These are phyloP conservation scores for Alfaro cultratus DNA, from an alignment of 2,797 vertebrate genomes.

Conservation along the genomic window DNA sequence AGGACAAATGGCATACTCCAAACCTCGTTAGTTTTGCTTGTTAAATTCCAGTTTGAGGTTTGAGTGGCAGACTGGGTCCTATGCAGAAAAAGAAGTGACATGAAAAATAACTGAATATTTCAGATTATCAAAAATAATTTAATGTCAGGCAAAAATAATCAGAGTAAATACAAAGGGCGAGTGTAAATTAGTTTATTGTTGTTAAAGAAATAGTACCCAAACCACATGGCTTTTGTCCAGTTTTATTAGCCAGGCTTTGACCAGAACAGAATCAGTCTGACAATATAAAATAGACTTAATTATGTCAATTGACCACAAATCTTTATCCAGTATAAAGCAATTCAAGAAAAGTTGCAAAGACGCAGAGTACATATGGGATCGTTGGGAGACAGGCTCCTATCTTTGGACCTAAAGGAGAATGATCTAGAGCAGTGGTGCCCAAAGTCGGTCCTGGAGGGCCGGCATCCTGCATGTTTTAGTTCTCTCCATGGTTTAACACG, in stretches of 20 bases:
- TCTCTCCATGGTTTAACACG: too few species aligned
- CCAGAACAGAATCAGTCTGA: not conserved
- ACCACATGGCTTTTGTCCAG: not conserved
- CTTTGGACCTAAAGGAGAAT: too few species aligned
- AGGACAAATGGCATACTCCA: not conserved
- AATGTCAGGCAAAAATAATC: not conserved
- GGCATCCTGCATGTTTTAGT: too few species aligned
- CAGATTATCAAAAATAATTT: not conserved
- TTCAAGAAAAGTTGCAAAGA: not conserved
- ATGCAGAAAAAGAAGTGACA: not conserved
- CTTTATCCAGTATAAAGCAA: not conserved
- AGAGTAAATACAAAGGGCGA: not conserved
- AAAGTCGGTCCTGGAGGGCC: too few species aligned
- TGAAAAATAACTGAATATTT: not conserved
- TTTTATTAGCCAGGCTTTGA: not conserved
- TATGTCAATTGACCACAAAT: not conserved
- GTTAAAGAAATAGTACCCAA: not conserved
- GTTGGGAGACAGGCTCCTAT: too few species aligned
- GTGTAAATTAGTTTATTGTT: too few species aligned
- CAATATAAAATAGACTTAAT: not conserved
- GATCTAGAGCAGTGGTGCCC: too few species aligned
- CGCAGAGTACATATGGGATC: too few species aligned
- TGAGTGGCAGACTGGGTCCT: not conserved
- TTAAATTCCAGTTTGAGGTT: not conserved
- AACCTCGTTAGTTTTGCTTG: not conserved